Conservation (phyloP, 92 coral and sea anemone species). For the Anthopleura xanthogrammica region DNA sequence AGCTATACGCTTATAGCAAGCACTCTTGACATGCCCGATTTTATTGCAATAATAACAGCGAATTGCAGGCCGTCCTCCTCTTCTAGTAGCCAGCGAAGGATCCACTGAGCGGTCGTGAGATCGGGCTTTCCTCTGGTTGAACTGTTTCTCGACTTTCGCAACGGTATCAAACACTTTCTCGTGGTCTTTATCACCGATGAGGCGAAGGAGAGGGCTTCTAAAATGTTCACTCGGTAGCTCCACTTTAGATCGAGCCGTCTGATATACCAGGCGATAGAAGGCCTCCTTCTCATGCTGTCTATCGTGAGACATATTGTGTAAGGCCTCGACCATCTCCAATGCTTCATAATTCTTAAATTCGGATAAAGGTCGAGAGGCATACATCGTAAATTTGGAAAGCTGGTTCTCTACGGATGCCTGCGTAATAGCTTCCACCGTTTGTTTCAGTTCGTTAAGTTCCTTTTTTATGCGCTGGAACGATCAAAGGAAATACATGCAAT, state of each 20-base stretch:
- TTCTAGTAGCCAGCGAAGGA: neutral
- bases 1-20: neutral
- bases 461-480: neutral
- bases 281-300: slow-evolving; percentile 25
- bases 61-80: neutral
- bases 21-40: neutral
- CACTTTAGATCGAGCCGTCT: slow-evolving; percentile 24
- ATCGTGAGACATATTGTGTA: slow-evolving; percentile 28
- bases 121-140: neutral
- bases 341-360: slow-evolving; percentile 13
- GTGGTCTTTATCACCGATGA: slow-evolving; percentile 38
- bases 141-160: slow-evolving; percentile 17
- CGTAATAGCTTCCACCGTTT: neutral
- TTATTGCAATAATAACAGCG: slow-evolving; percentile 14
- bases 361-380: neutral
- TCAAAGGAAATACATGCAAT: neutral
- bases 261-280: slow-evolving; percentile 29
- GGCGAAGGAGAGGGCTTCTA: slow-evolving; percentile 27
- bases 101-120: neutral
- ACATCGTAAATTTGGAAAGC: neutral
- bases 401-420: neutral
- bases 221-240: slow-evolving; percentile 33
- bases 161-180: slow-evolving; percentile 32
- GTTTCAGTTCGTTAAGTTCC: neutral
- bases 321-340: slow-evolving; percentile 22